These are phyloP conservation scores for Halisarca cf. caerulea DNA, from an alignment of 37 sponge, comb jelly and placozoan species.

Conservation along the genomic window DNA sequence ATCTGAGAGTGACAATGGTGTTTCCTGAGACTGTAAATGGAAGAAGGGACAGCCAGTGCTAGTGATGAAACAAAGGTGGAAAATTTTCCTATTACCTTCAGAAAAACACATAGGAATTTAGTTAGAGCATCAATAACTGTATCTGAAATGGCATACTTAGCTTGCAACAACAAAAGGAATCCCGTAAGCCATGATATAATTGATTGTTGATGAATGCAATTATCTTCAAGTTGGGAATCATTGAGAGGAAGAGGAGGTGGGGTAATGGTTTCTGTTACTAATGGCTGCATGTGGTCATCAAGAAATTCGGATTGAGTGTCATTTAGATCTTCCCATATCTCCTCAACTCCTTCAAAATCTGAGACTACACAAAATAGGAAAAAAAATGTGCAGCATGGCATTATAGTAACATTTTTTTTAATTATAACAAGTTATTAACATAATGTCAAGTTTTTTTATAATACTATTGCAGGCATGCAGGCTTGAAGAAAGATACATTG, in stretches of 20 bases:
- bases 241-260: background rate
- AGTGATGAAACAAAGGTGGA: background rate
- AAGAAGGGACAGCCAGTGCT: background rate
- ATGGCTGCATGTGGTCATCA: background rate
- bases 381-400: background rate
- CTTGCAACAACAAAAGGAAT: slow-evolving; percentile 5
- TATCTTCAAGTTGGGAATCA: background rate
- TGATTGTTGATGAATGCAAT: background rate
- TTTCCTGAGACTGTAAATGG: background rate
- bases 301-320: background rate
- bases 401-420: background rate
- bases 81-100: background rate
- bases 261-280: too few relatives aligned
- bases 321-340: background rate
- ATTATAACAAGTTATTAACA: too few relatives aligned
- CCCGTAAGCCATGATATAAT: background rate
- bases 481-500: too few relatives aligned
- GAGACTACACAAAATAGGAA: background rate
- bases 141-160: background rate
- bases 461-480: too few relatives aligned
- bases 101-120: background rate
- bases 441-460: too few relatives aligned
- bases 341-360: background rate
- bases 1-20: too few relatives aligned
- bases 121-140: background rate